phyloP scores from a whole-genome alignment of 2,888 invertebrate species.

The Apodemia hepburni region DNA sequence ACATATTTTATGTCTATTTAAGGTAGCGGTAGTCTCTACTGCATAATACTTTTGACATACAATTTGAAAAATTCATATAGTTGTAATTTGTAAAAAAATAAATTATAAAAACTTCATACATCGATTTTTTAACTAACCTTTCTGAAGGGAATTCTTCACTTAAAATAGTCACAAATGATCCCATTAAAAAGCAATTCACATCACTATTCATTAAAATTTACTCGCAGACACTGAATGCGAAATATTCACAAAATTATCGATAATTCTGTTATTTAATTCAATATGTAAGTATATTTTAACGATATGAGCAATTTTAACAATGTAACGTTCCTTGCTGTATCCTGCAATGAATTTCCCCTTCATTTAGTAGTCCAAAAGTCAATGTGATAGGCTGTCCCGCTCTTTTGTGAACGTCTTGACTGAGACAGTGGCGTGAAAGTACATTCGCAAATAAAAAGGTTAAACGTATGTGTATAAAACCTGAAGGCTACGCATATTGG shows the following conservation, averaged over 20 bases:
- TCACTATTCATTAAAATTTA: neutral
- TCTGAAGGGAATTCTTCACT: neutral
- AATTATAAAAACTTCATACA: too few species aligned
- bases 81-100: too few species aligned
- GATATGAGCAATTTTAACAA: neutral
- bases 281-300: neutral
- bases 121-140: neutral
- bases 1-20: too few species aligned
- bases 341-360: constrained; percentile 12
- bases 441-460: constrained; percentile 13
- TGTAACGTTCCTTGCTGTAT: constrained; percentile 3
- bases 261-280: neutral
- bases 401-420: constrained; percentile 16
- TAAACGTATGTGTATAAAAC: neutral
- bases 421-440: constrained; percentile 17
- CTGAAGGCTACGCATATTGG: too few species aligned
- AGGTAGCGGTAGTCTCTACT: too few species aligned
- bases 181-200: constrained; percentile 9
- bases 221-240: neutral
- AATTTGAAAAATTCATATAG: too few species aligned
- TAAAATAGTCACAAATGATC: neutral
- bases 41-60: too few species aligned
- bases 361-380: constrained; percentile 14
- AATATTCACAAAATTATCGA: neutral
- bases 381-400: constrained; percentile 16